Percentiles rank a stretch among this genome's conserved stretches.
These are phyloP conservation scores for Apostichopus leukothele DNA, from an alignment of 53 echinoderm and acorn worm genomes.

Conservation along the genomic window DNA sequence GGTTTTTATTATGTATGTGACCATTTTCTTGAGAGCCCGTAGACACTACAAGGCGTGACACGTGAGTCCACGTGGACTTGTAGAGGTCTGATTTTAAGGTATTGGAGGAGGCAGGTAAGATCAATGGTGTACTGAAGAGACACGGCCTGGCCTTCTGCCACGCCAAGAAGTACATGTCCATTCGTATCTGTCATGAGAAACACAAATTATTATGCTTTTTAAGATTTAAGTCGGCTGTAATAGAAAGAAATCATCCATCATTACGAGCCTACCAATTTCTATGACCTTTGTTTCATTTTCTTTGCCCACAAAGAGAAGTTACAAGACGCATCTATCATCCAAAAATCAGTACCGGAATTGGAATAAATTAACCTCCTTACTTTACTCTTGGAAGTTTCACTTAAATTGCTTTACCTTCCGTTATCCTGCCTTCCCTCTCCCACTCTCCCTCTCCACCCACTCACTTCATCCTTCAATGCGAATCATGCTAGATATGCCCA, in stretches of 20 bases:
- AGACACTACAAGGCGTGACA: constrained; percentile 85
- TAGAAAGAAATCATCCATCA: no score
- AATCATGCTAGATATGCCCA: neutral
- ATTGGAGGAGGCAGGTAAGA: constrained; percentile 71
- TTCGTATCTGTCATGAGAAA: constrained; percentile 73
- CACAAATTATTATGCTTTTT: neutral
- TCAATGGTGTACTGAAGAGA: constrained; percentile 90
- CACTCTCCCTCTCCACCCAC: no score
- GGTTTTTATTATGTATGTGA: constrained; percentile 73
- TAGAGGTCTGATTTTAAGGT: constrained; percentile 80
- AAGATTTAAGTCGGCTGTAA: no score
- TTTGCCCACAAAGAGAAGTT: no score
- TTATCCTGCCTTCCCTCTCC: no score
- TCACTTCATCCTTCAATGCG: neutral
- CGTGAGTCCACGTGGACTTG: constrained; percentile 90
- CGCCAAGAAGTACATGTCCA: constrained; percentile 98
- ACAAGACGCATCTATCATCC: no score
- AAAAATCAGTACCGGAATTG: no score
- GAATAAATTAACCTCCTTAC: no score
- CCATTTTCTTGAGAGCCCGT: constrained; percentile 74
- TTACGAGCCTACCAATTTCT: no score
- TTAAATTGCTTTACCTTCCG: no score
- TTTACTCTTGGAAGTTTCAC: no score
- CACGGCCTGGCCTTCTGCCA: constrained; percentile 95
- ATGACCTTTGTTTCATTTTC: no score